Evolutionary conservation across 2,797 vertebrate species (phyloP), one percentile per base, ranked within the genome.

Genomic region (Ctenochaetus hawaiiensis): DNA sequence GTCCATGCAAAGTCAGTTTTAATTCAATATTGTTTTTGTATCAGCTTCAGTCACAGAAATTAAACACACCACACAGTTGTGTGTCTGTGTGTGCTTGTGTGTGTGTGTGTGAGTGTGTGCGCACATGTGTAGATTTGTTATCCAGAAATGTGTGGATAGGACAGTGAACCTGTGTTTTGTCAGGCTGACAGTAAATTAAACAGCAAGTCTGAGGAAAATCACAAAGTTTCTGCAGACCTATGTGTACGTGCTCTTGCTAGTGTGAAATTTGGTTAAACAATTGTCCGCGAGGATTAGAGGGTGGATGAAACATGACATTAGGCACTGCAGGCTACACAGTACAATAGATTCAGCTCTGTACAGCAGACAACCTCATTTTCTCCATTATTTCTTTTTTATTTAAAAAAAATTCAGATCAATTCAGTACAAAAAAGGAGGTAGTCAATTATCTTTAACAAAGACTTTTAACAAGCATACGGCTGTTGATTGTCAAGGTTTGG

Each of bases 121-220:
- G 26, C 26, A 30, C 26, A 30, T 30, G 26, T 30, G 4, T 30
- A 30, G 10, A 78, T 82, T 53, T 77, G 65, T 90, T 65, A 81
- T 57, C 23, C 47, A 47, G 67, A 63, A 47, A 63, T 78, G 74
- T 80, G 67, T 77, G 47, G 67, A 81, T 61, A 53, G 68, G 56
- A 59, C 76, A 69, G 67, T 23, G 86, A 82, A 85, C 77, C 93
- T 93, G 91, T 49, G 22, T 80, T 87, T 49, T 72, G 76, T 94
- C 91, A 86, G 67, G 39, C 0, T 92, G 91, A 92, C 89, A 82
- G 80, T 37, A 68, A 86, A 78, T 91, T 92, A 90, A 92, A 93
- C 88, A 93, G 68, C 17, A 20, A 44, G 75, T 75, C 72, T 80
- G 64, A 49, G 57, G 47, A 48, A 52, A 72, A 74, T 81, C 62